Evolutionary conservation across 2,888 invertebrate species (phyloP), one percentile per base, ranked within the genome.

Genomic region (Cephus nigrinus): DNA sequence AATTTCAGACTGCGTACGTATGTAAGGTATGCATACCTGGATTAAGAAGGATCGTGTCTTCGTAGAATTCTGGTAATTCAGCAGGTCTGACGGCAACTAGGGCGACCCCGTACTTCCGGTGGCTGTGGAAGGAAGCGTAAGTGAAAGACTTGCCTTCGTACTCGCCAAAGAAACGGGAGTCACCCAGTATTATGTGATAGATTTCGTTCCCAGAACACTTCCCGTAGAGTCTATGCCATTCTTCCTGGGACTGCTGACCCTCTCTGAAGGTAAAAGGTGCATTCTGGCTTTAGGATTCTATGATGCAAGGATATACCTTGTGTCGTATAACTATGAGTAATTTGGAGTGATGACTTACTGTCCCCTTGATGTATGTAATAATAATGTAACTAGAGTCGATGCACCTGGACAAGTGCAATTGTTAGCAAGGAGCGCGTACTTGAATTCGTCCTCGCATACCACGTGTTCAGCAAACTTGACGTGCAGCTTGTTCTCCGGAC

Each of bases 191-290:
- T 85, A 99, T 99, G 92, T 99, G 98, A 93, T 99, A 99, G 89
- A 99, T 99, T 93, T 99, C 99, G 92, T 99, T 99, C 84, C 99
- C 99, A 2, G 99, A 99, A 92, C 99, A 99, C 91, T 98, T 96
- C 31, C 99, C 99, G 91, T 99, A 99, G n/a, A 98, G 93, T 76
- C 98, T 94, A 92, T 99, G 99, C 99, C 99, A 99, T 92, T 99
- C 98, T 92, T 99, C 99, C 69, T 96, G 96, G 0, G 98, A 98
- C 82, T 97, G 96, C 90, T 98, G 97, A 0, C 98, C 98, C 93
- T 98, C 98, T 91, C 98, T 98, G 90, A 30, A 92, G 92, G 5
- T 40, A 15, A 23, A 40, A 40, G 23, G 2, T 40, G 4, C 1
- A 23, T 40, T 40, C 23, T 40, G 5, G 23, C 5, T 40, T 40